Base-by-base conservation (phyloP, 2,888 invertebrate species). In the Unio pictorum region DNA sequence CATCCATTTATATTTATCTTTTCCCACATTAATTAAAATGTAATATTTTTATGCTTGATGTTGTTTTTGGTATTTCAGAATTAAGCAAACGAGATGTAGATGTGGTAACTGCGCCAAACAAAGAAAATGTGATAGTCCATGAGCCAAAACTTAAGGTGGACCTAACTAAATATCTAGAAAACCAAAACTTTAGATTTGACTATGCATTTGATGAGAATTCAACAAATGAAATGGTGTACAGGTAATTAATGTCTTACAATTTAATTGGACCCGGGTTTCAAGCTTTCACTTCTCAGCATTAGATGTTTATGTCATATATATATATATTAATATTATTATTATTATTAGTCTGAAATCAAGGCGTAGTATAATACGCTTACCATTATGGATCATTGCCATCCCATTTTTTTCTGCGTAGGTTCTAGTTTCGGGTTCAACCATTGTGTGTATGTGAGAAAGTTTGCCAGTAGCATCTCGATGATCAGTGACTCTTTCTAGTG, bases 131-230 rank as follows among this genome's bases (percentile, higher is more conserved):
- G 69, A 86, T 92, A 67, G 89, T 92, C 4, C 92, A 92, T 83
- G 91, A 91, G 81, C 92, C 91, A 15, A 92, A 92, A 82, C 83
- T 86, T 18, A 91, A 99, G 92, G 99, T 99, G 83, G 99, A 99
- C 92, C 93, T 99, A 84, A 99, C 99, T 30, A 99, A 98, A 92
- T 99, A 95, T 92, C 92, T 99, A 78, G 99, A 99, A 91, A 99
- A 99, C 91, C 98, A 99, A 91, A 94, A 95, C 90, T 99, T 99
- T 91, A 93, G 99, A 81, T 99, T 98, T 91, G 99, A 99, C 92
- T 99, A 98, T 92, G 96, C 98, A 66, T 99, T 99, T 91, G 98
- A 99, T 91, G 99, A 99, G 89, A 93, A 94, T 30, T 95, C 97
- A 90, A 94, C 94, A 86, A 99, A 99, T 91, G 97, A 98, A 91